Evolutionary conservation across 2,797 vertebrate species (phyloP).

Genomic region (Macroramphosus scolopax): DNA sequence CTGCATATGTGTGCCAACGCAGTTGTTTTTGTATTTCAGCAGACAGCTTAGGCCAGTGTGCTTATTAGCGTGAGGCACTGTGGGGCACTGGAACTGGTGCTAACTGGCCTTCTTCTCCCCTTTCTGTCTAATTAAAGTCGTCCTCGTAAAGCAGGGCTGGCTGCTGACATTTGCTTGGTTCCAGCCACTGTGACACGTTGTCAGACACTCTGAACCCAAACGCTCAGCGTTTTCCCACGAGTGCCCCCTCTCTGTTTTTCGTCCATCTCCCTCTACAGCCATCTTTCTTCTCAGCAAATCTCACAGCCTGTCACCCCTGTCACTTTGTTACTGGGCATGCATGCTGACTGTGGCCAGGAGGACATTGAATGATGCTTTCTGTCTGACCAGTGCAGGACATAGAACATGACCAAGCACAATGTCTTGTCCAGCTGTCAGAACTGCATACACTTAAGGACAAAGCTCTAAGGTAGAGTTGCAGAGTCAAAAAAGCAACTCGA

Average conservation of each 20-base stretch:
- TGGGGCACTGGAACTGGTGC: conserved; percentile 45
- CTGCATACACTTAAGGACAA: conserved; percentile 28
- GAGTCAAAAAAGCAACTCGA: conserved; percentile 33
- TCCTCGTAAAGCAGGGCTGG: conserved; percentile 36
- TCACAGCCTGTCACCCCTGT: conserved; percentile 60
- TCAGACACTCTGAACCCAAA: conserved; percentile 62
- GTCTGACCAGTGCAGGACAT: conserved; percentile 52
- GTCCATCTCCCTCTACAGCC: conserved; percentile 31
- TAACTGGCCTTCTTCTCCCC: conserved; percentile 28
- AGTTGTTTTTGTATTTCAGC: conserved; percentile 13
- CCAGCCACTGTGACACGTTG: conserved; percentile 65
- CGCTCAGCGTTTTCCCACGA: conserved; percentile 60
- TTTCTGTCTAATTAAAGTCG: conserved; percentile 56
- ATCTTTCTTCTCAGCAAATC: conserved; percentile 62
- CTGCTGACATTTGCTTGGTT: conserved; percentile 67
- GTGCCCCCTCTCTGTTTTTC: conserved; percentile 46
- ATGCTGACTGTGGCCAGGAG: conserved; percentile 57
- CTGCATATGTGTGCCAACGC: no score
- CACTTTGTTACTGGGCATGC: conserved; percentile 47
- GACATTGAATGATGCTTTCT: conserved; percentile 41
- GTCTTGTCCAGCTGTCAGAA: conserved; percentile 49
- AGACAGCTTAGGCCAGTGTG: conserved; percentile 6
- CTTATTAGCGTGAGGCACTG: conserved; percentile 14
- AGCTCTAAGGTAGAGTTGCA: conserved; percentile 26
- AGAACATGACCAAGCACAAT: conserved; percentile 63